A percentile compares a stretch with the other conserved stretches of the same genome.
These are phyloP conservation scores for Apodemia zela DNA, from an alignment of 2,888 invertebrate species.

Conservation along the genomic window DNA sequence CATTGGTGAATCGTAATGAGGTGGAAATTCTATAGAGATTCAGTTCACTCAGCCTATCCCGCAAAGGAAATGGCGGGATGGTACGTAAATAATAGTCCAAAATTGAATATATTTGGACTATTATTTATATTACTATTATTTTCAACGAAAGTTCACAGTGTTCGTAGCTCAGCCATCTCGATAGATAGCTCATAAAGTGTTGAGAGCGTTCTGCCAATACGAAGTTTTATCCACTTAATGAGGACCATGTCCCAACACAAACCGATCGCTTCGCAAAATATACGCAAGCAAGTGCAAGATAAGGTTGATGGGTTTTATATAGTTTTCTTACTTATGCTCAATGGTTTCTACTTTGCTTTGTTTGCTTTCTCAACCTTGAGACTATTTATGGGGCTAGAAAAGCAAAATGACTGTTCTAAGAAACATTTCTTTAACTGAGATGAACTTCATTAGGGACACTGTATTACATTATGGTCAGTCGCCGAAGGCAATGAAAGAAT, in stretches of 20 bases:
- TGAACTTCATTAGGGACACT: no score
- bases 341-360: background rate
- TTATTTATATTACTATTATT: background rate
- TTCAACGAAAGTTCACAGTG: slow-evolving; percentile 16
- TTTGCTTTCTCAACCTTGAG: background rate
- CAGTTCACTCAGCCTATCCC: no score
- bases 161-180: slow-evolving; percentile 18
- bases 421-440: no score
- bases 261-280: slow-evolving; percentile 11
- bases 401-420: background rate
- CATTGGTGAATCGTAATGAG: no score
- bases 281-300: slow-evolving; percentile 15
- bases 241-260: slow-evolving; percentile 18
- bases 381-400: background rate
- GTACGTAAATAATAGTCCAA: no score
- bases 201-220: slow-evolving; percentile 34
- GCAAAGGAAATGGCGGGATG: no score
- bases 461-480: no score
- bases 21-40: no score
- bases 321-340: slow-evolving; percentile 7
- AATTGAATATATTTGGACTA: no score
- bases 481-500: no score
- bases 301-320: slow-evolving; percentile 15
- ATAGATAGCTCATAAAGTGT: slow-evolving; percentile 36
- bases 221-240: slow-evolving; percentile 35